Percentiles rank a stretch among this genome's conserved stretches.
These are phyloP conservation scores for Brachionus rotundiformis DNA, from an alignment of 1,140 invertebrate genomes.

Conservation along the genomic window DNA sequence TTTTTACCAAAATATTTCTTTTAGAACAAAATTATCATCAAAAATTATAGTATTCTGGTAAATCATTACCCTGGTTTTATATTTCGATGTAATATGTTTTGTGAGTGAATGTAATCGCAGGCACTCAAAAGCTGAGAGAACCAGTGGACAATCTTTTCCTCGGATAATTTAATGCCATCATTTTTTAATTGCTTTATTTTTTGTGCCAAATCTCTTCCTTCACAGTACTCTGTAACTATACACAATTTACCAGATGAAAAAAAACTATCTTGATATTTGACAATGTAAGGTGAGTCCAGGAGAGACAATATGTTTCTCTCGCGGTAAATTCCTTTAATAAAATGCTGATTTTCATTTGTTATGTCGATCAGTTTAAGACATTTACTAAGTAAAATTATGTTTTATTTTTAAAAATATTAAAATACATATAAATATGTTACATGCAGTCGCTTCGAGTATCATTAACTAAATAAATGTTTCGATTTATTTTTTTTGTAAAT, in stretches of 20 bases:
- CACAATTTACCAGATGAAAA: slow-evolving; percentile 57
- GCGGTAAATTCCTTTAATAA: not conserved
- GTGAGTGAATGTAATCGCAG: slow-evolving; percentile 40
- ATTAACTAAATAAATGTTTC: not conserved
- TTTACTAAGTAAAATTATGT: not conserved
- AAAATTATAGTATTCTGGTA: not conserved
- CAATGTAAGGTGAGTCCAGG: slow-evolving; percentile 16
- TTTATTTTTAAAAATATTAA: not conserved
- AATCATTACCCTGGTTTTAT: slow-evolving; percentile 10
- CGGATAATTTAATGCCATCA: not conserved
- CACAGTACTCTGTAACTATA: slow-evolving; percentile 69
- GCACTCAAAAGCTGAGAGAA: slow-evolving; percentile 43
- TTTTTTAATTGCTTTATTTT: slow-evolving; percentile 53
- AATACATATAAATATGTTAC: not conserved
- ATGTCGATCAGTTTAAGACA: slow-evolving; percentile 18
- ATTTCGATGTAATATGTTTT: slow-evolving; percentile 30
- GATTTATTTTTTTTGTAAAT: not conserved
- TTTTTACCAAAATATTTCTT: slow-evolving; percentile 49
- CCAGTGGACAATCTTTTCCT: slow-evolving; percentile 29
- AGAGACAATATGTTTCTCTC: slow-evolving; percentile 5
- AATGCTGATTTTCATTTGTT: not conserved
- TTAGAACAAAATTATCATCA: not conserved
- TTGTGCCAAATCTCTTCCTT: slow-evolving; percentile 65
- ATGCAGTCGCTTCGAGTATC: not conserved
- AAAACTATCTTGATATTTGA: slow-evolving; percentile 29